Base-by-base conservation (phyloP, 2,797 vertebrate genomes). In the Betta splendens region DNA sequence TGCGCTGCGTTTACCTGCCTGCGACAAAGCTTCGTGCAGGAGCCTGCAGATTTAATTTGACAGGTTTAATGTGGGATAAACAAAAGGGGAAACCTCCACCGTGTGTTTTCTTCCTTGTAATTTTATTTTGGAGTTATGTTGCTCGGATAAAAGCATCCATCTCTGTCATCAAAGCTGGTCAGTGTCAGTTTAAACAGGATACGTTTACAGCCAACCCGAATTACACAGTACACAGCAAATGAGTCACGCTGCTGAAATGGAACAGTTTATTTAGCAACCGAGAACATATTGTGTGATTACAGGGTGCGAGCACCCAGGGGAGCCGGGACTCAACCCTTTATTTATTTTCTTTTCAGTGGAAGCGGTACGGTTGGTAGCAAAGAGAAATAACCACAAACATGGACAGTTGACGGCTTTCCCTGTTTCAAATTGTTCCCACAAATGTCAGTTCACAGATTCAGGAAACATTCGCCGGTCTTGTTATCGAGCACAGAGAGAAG, bases 181-280 rank as follows among this genome's bases (percentile, higher is more conserved):
- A 64, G 58, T 36, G 54, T 72, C 39, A 21, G 72, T 83, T 85
- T 64, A 61, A 72, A 62, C 59, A 84, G 69, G 67, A 49, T 77
- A 43, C 67, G 69, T 81, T 88, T 83, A 83, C 36, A 64, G 48
- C 62, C 45, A 78, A 65, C 55, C 47, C 57, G 65, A 79, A 82
- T 83, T 79, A 79, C 31, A 85, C 60, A 70, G 69, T 50, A 23
- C 48, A 37, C 72, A 80, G 69, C 17, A 40, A 43, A 61, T 90
- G 87, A 91, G 76, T 89, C 84, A 89, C 39, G 9, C 25, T 48
- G 46, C 61, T 69, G 59, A 74, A 70, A 54, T 52, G 66, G 58
- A 85, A 55, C 57, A 78, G 89, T 87, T 89, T 89, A 87, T 67
- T 88, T 71, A 87, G 69, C 48, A 70, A 65, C 69, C 36, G 39